Evolutionary conservation across 2,888 invertebrate genomes (phyloP).

Genomic region (Pseudococcus longispinus): DNA sequence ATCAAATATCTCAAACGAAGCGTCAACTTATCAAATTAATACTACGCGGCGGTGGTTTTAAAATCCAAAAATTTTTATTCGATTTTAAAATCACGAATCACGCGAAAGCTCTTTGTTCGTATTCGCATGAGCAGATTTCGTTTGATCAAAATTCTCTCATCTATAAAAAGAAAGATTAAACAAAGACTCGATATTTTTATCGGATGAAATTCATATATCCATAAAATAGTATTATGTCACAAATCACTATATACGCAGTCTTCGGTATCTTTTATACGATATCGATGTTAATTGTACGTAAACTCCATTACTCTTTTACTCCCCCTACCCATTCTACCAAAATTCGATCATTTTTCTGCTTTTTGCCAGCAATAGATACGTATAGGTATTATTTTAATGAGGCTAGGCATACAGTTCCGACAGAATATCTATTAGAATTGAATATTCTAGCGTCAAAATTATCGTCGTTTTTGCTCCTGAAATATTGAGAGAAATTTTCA

Average conservation of each 20-base stretch:
- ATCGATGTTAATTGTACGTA: conserved; percentile 17
- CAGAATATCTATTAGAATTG: background rate
- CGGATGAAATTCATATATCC: conserved; percentile 33
- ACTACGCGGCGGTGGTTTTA: background rate
- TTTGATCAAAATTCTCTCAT: conserved; percentile 37
- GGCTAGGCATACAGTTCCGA: background rate
- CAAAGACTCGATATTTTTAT: conserved; percentile 13
- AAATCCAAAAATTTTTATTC: conserved; percentile 34
- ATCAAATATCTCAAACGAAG: conserved; percentile 29
- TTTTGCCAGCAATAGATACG: background rate
- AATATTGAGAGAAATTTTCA: too few relatives aligned
- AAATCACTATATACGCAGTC: conserved; percentile 10
- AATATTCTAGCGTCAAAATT: too few relatives aligned
- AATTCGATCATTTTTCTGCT: background rate
- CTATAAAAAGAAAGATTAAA: conserved; percentile 43
- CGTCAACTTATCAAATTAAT: conserved; percentile 30
- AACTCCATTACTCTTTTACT: conserved; percentile 19
- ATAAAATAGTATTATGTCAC: conserved; percentile 23
- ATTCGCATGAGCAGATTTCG: background rate
- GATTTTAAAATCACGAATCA: conserved; percentile 17
- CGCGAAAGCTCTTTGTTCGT: conserved; percentile 2
- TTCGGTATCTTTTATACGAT: background rate
- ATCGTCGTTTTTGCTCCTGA: too few relatives aligned
- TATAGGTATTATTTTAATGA: background rate
- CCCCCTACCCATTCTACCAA: background rate